A percentile compares a stretch with the other conserved stretches of the same genome.
Evolutionary conservation across 2,797 vertebrate species (phyloP).

Genomic region (Siniperca scherzeri): DNA sequence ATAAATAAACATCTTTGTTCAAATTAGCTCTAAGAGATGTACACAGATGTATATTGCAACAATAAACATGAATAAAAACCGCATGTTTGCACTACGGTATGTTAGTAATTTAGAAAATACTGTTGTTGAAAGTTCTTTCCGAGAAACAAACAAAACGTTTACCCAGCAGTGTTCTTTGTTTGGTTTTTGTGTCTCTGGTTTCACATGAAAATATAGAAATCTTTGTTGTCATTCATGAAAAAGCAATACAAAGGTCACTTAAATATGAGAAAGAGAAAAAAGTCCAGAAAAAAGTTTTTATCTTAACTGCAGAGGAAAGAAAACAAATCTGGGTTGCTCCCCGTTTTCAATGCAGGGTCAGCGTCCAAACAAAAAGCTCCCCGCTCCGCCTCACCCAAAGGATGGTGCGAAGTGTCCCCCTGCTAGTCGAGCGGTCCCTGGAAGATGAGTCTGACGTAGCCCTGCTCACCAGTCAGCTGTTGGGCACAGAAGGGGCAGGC

Average conservation of each 20-base stretch:
- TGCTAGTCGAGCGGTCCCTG: slow-evolving; percentile 96
- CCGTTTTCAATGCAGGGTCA: slow-evolving; percentile 30
- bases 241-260: slow-evolving; percentile 89
- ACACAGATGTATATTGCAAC: slow-evolving; percentile 82
- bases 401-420: slow-evolving; percentile 36
- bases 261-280: slow-evolving; percentile 78
- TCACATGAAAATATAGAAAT: slow-evolving; percentile 89
- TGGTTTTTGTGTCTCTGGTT: slow-evolving; percentile 79
- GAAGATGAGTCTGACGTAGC: slow-evolving; percentile 98
- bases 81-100: slow-evolving; percentile 42
- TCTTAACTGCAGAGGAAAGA: slow-evolving; percentile 51
- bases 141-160: slow-evolving; percentile 68
- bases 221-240: slow-evolving; percentile 83
- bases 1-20: slow-evolving; percentile 83
- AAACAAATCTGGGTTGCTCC: slow-evolving; percentile 43
- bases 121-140: slow-evolving; percentile 72
- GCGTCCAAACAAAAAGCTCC: slow-evolving; percentile 27
- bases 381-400: slow-evolving; percentile 17
- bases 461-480: slow-evolving; percentile 94
- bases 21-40: slow-evolving; percentile 79
- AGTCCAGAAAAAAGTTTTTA: slow-evolving; percentile 56
- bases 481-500: slow-evolving; percentile 98
- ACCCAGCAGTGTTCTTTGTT: slow-evolving; percentile 78
- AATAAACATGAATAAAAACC: slow-evolving; percentile 74
- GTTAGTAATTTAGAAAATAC: slow-evolving; percentile 82